phyloP scores from a whole-genome alignment of 2,797 vertebrate genomes.

The Eremophila alpestris region DNA sequence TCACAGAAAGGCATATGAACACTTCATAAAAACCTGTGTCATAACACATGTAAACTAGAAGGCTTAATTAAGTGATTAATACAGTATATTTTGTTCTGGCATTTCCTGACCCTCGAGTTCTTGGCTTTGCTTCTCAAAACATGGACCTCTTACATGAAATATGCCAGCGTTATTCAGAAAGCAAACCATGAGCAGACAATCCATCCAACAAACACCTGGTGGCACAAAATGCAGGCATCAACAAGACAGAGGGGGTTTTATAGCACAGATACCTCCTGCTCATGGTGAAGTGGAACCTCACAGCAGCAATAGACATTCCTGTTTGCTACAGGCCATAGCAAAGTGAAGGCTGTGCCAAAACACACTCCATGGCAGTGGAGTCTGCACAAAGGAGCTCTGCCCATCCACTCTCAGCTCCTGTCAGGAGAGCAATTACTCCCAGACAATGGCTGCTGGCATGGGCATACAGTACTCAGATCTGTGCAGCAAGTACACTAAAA shows the following conservation, averaged over 20 bases:
- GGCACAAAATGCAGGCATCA: neutral
- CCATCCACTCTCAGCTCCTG: neutral
- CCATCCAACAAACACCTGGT: neutral
- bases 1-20: neutral
- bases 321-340: neutral
- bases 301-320: neutral
- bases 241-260: neutral
- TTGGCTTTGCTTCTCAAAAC: neutral
- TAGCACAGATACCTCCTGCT: neutral
- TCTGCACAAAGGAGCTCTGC: neutral
- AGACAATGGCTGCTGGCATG: neutral
- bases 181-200: neutral
- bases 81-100: neutral
- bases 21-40: neutral
- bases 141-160: neutral
- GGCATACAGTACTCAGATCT: accelerated
- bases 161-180: neutral
- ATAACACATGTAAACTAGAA: neutral
- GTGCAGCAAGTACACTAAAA: neutral
- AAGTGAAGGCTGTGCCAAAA: neutral
- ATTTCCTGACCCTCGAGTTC: neutral
- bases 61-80: neutral
- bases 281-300: neutral
- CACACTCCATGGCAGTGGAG: neutral
- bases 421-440: neutral